Evolutionary conservation across 2,888 invertebrate genomes (phyloP).

Genomic region (Drosophila niveifrons): DNA sequence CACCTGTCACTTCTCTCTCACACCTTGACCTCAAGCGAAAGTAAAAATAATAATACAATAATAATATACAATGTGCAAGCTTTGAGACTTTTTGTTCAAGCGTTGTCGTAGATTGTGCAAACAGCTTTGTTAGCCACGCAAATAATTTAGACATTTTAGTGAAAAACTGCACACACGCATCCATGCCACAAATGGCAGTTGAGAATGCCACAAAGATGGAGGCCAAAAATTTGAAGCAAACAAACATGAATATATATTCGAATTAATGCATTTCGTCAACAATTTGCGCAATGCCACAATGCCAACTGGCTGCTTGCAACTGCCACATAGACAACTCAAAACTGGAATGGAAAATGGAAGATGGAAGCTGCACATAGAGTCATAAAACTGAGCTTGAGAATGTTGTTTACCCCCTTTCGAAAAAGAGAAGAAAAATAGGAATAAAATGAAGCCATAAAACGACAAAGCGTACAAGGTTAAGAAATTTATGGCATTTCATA

Average conservation of each 20-base stretch:
- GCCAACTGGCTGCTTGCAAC: slow-evolving; percentile 9
- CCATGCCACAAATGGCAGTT: slow-evolving; percentile 2
- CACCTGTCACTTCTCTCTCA: slow-evolving; percentile 9
- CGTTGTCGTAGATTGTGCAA: slow-evolving; percentile 15
- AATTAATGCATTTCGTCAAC: slow-evolving; percentile 67
- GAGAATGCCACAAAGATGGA: slow-evolving; percentile 13
- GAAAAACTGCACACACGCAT: slow-evolving; percentile 12
- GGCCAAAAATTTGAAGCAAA: slow-evolving; percentile 30
- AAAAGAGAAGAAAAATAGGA: neutral
- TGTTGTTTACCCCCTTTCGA: neutral
- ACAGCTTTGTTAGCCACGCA: slow-evolving; percentile 57
- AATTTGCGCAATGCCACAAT: slow-evolving; percentile 39
- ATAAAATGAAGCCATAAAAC: slow-evolving; percentile 19
- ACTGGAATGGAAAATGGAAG: slow-evolving; percentile 9
- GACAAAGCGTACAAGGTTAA: slow-evolving; percentile 13
- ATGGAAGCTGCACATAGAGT: slow-evolving; percentile 9
- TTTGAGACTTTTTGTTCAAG: neutral
- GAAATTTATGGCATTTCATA: slow-evolving; percentile 18
- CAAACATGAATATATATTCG: slow-evolving; percentile 55
- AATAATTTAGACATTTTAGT: slow-evolving; percentile 68
- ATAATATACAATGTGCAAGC: slow-evolving; percentile 9
- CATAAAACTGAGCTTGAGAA: slow-evolving; percentile 23
- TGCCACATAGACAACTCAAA: neutral
- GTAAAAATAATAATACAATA: slow-evolving; percentile 8
- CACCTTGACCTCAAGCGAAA: slow-evolving; percentile 49